phyloP scores from a whole-genome alignment of 2,888 invertebrate genomes.

The Diaperis boleti region DNA sequence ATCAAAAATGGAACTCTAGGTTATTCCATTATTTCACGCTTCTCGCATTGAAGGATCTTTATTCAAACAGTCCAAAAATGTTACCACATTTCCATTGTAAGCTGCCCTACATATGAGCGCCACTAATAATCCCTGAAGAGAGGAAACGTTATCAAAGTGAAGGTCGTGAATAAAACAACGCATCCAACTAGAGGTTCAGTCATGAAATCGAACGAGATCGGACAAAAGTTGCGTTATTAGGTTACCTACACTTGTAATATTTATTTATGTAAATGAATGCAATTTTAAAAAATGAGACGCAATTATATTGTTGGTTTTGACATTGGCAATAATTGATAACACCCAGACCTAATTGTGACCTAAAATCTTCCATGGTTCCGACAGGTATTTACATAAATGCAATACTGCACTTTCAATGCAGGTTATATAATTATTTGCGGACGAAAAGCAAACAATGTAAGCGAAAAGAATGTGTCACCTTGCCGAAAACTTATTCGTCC shows the following conservation, averaged over 20 bases:
- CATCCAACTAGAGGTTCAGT: constrained; percentile 21
- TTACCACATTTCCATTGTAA: not conserved
- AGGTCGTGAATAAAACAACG: constrained; percentile 25
- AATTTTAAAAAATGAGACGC: constrained; percentile 48
- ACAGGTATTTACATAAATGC: constrained; percentile 28
- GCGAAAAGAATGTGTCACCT: not conserved
- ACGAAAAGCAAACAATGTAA: not conserved
- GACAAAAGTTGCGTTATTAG: constrained; percentile 42
- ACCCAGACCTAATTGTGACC: constrained; percentile 44
- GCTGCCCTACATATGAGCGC: constrained; percentile 12
- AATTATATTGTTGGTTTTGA: constrained; percentile 49
- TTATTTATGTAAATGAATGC: constrained; percentile 43
- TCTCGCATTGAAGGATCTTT: no score
- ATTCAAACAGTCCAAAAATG: no score
- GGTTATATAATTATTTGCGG: constrained; percentile 28
- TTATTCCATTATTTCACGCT: no score
- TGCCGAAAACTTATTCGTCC: constrained; percentile 2
- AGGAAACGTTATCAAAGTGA: constrained; percentile 17
- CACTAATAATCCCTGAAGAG: not conserved
- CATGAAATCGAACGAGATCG: constrained; percentile 26
- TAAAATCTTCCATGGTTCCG: constrained; percentile 19
- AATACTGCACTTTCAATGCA: constrained; percentile 37
- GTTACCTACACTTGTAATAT: constrained; percentile 40
- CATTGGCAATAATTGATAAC: constrained; percentile 49
- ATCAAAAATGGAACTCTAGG: no score